Base-by-base conservation (phyloP, 2,888 invertebrate genomes). In the Agonum fuliginosum region DNA sequence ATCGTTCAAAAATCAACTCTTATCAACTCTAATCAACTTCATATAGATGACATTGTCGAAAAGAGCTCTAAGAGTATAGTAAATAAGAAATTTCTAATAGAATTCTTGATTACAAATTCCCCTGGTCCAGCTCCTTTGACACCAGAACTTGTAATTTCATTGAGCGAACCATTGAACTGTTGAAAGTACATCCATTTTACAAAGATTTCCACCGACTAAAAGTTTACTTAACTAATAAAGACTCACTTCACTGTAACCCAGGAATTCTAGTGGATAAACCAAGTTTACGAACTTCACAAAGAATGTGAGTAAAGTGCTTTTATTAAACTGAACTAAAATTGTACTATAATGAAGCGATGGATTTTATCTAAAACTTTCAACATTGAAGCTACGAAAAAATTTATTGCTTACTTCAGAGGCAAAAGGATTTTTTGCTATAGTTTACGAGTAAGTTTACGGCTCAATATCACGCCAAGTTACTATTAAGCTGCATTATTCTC, bases 171-270 rank as follows among this genome's bases (percentile, higher is more conserved):
- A 62, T 30, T 62, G 58, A 62, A 62, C 58, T 62, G 58, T 27
- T 62, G 30, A 62, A 62, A 62, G 58, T 30, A 30, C 14, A 22
- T 12, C 22, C 51, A 62, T 62, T 62, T 30, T n/a, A 30, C 58
- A 62, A 62, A 62, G 58, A 30, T 62, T 62, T 30, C 27, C n/a
- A 62, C 10, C 17, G 30, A 62, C 58, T 62, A 62, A 62, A 62
- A 62, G 58, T 62, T 62, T 62, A 62, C 34, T 62, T 54, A 54
- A 54, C 54, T 54, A 54, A 54, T 54, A 62, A 62, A 62, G 58
- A 54, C 54, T 12, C 34, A 27, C 58, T 62, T 62, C 30, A 62
- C 58, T 62, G 19, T 27, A 34, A 62, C 30, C 58, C 14, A 62
- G 58, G 58, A 62, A 62, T 62, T 62, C 58, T 19, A 62, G 58